Evolutionary conservation across 2,888 invertebrate genomes (phyloP), one percentile per base, ranked within the genome.

Genomic region (Nomada fabriciana): DNA sequence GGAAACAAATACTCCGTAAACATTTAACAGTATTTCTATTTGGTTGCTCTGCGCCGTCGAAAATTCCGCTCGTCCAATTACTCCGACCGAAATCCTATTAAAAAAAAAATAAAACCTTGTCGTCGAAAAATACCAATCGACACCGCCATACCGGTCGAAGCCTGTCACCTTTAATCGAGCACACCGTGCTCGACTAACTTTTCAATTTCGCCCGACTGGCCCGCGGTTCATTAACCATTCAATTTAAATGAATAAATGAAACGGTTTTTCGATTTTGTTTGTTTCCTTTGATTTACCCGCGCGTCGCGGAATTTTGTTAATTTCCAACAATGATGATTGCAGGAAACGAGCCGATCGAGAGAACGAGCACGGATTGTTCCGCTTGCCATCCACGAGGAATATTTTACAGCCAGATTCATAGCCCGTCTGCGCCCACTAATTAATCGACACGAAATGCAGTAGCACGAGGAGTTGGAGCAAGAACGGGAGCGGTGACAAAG

Each of bases 361-460:
- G 91, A 74, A 76, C 89, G 72, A 87, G 89, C 53, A 86, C 91
- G 60, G 91, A 93, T 80, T 93, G 92, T 81, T 91, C 92, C 53
- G 92, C 92, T 67, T 93, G 93, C 82, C 91, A 91, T 84, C 92
- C 92, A 42, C 90, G 91, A 78, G 91, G 90, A 73, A 90, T 92
- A 79, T 93, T 92, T 85, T 92, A 92, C 83, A 88, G 91, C 50
- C 91, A 89, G 83, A 89, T 92, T 82, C 91, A 92, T 86, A 92
- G 91, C 89, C 92, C 93, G 79, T 90, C 92, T 59, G 91, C 91
- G 55, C 84, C 93, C 29, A 91, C 90, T 77, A 93, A 93, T 91
- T 93, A 92, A 92, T 88, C 84, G 63, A 59, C 74, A 29, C 75
- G 80, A 65, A 55, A 67, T 52, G 60, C 42, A 42, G 25, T 15